These are phyloP conservation scores for Hemistola chrysoprasaria DNA, from an alignment of 2,888 invertebrate genomes.

Conservation along the genomic window DNA sequence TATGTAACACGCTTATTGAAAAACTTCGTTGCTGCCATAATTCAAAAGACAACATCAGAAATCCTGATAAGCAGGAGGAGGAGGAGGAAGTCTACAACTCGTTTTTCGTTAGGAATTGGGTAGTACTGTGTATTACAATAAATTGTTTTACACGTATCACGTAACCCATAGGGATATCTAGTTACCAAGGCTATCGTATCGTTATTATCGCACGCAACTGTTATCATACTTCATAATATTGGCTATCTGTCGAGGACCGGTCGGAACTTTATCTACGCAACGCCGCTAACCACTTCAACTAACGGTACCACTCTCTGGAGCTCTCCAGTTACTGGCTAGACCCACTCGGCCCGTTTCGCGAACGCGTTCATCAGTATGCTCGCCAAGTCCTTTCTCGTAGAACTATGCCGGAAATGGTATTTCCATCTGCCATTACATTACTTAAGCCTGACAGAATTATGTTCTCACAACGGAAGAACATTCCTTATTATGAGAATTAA, in stretches of 20 bases:
- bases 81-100: no score
- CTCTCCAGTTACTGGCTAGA: conserved; percentile 55
- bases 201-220: conserved; percentile 42
- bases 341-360: conserved; percentile 56
- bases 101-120: conserved; percentile 19
- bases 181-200: conserved; percentile 34
- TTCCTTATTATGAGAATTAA: conserved; percentile 1
- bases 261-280: conserved; percentile 63
- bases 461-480: not conserved
- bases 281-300: conserved; percentile 57
- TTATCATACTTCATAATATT: conserved; percentile 45
- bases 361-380: conserved; percentile 59
- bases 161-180: conserved; percentile 15
- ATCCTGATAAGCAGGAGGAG: no score
- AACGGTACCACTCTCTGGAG: conserved; percentile 65
- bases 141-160: not conserved
- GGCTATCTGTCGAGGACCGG: conserved; percentile 59
- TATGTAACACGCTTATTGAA: no score
- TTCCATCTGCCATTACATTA: conserved; percentile 32
- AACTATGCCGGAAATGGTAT: conserved; percentile 48
- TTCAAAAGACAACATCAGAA: no score
- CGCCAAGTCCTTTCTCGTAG: conserved; percentile 51
- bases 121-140: conserved; percentile 4
- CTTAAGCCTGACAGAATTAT: conserved; percentile 15
- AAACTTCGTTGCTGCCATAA: no score